These are phyloP conservation scores for Ptychadena robeensis DNA, from an alignment of 2,797 vertebrate species.

Conservation along the genomic window DNA sequence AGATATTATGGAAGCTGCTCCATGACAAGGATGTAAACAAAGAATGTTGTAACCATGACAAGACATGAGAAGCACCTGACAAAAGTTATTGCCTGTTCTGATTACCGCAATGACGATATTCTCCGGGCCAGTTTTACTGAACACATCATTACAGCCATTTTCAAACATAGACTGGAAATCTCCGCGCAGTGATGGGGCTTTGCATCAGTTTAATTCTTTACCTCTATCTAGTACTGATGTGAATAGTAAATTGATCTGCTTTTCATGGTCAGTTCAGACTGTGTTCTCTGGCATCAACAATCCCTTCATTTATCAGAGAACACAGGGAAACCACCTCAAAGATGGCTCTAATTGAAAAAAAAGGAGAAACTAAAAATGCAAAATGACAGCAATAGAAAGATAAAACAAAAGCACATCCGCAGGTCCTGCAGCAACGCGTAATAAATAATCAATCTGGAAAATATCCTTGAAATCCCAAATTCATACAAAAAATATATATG, in stretches of 20 bases:
- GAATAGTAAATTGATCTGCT: not conserved
- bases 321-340: not conserved
- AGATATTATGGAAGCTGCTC: not conserved
- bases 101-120: not conserved
- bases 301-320: not conserved
- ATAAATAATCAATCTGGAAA: constrained; percentile 42
- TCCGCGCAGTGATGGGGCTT: not conserved
- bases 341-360: not conserved
- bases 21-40: not conserved
- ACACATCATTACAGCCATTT: not conserved
- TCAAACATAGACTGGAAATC: not conserved
- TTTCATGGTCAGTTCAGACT: not conserved
- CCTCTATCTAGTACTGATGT: not conserved
- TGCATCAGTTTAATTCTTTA: not conserved
- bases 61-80: not conserved
- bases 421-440: constrained; percentile 12
- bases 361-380: not conserved
- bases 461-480: constrained; percentile 12
- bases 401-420: constrained; percentile 10
- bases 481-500: constrained; percentile 7
- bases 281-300: not conserved
- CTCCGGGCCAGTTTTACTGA: not conserved
- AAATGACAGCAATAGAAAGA: not conserved
- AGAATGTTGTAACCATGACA: not conserved
- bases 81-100: not conserved